Evolutionary conservation across 1,140 invertebrate species (phyloP), one percentile per base, ranked within the genome.

Genomic region (Dendrolimus kikuchii): DNA sequence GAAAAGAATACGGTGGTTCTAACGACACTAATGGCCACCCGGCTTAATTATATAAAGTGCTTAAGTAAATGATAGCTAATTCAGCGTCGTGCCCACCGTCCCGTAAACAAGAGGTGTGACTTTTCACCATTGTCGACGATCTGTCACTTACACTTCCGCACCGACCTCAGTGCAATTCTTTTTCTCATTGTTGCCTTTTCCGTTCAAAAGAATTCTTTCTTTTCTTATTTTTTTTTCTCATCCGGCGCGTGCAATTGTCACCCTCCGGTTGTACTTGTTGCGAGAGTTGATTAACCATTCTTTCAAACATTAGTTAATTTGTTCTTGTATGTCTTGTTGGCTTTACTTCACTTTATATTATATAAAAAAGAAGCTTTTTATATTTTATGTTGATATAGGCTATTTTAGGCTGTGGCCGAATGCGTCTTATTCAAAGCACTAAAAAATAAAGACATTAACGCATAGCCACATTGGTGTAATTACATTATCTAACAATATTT

Each of bases 41-140:
- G 51, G 67, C 74, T 81, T 84, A 84, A 84, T 86, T 84, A 82
- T 82, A 81, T 86, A 77, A 79, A 86, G 79, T 78, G 70, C 77
- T 84, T 80, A 84, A 86, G 81, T 84, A 84, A 86, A 86, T 80
- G 82, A 82, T 84, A 77, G 79, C 79, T 84, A 84, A 84, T 86
- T 77, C 74, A 44, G 54, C 49, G 42, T 9, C 66, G 68, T 69
- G 74, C 70, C 64, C 75, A 66, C 41, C 60, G 66, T 59, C 61
- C 69, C 74, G 78, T 77, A 79, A 85, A 81, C 82, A 82, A 73
- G 78, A 82, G 79, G 82, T 86, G 82, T 86, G 79, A 86, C 79
- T 80, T 83, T 78, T 65, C 71, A 74, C 76, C 81, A 81, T 75
- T 77, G 77, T 74, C 72, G 74, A 65, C 72, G 81, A 82, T 84